Percentiles rank a stretch among this genome's conserved stretches.
These are phyloP conservation scores for Eristalis tenax DNA, from an alignment of 2,888 invertebrate species.

Conservation along the genomic window DNA sequence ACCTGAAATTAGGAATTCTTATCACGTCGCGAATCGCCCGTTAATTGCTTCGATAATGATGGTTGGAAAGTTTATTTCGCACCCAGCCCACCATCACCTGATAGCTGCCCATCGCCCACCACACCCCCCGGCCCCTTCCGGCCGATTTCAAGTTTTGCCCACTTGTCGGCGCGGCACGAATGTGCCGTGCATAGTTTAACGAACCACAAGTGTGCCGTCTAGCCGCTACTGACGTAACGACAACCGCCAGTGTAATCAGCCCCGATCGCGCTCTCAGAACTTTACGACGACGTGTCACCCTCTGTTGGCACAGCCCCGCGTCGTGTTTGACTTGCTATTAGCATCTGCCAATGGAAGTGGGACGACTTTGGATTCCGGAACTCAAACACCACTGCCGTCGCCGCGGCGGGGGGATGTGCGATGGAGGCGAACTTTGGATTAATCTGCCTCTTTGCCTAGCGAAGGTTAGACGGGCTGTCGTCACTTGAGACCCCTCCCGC, in stretches of 20 bases:
- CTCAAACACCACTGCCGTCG: background rate
- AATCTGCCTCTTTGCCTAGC: background rate
- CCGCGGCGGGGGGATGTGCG: too few relatives aligned
- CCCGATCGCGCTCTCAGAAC: background rate
- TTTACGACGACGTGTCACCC: conserved; percentile 9
- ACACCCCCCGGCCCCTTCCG: background rate
- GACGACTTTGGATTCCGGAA: background rate
- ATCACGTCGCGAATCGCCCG: conserved; percentile 9
- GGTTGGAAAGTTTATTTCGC: conserved; percentile 41
- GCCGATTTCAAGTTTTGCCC: background rate
- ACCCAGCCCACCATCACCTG: conserved; percentile 17
- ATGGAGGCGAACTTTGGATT: background rate
- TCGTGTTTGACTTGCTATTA: conserved; percentile 34
- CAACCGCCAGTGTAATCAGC: conserved; percentile 9
- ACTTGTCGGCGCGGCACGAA: background rate
- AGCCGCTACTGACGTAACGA: background rate
- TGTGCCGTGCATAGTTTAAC: background rate
- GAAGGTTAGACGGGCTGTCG: background rate
- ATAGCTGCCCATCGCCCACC: background rate
- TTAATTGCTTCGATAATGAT: conserved; percentile 41
- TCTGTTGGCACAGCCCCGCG: background rate
- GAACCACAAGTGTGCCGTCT: conserved; percentile 28
- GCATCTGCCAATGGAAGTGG: background rate
- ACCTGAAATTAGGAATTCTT: conserved; percentile 7
- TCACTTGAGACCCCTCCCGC: background rate